Evolutionary conservation across 2,888 invertebrate genomes (phyloP), one percentile per base, ranked within the genome.

Genomic region (Molanna angustata): DNA sequence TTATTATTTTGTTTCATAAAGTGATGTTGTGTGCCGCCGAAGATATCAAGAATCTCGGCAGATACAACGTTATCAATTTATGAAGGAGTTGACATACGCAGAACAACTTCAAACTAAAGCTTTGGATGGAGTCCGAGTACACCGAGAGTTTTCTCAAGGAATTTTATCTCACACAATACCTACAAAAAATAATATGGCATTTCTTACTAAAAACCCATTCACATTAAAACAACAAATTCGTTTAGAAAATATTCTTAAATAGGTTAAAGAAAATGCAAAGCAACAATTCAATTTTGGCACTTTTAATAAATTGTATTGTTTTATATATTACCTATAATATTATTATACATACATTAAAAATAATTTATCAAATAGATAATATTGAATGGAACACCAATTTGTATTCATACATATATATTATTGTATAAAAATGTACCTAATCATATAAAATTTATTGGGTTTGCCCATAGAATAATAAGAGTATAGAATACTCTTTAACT

Each of bases 21-120:
- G 85, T 65, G 68, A 79, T 39, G 80, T 83, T n/a, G 76, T 82
- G 11, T 85, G 85, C 64, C 80, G 82, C 3, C 80, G 80, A 60
- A 77, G 85, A 45, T 80, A 82, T 61, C 73, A 75, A 59, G 72
- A 69, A 66, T 71, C 76, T 0, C 76, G 73, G 39, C 70, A 71
- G 47, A 71, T 73, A 14, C 80, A 79, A 60, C 76, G 76, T 43
- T 75, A 69, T 41, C 83, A 84, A 61, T 78, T 85, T 60, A 79
- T 80, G 70, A 76, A 68, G 49, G 84, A 85, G 66, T 74, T 85
- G 2, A 73, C 74, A 60, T 76, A 75, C 60, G 80, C 84, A 61
- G 80, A 84, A 65, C 73, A 74, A 57, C 73, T 83, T 49, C 84
- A 84, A 64, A 69, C 76, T 4, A 80, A 78, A 62, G 85, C 85